phyloP scores from a whole-genome alignment of 2,113 vertebrate species.

The rabbit (Oryctolagus cuniculus) region mOryCun1.1 NC_091442.1:34040001-34040500 shows the following conservation, averaged over 20 bases:
- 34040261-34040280: neutral
- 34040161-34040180: neutral
- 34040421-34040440: neutral
- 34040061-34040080: neutral
- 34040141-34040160: neutral
- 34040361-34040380: slow-evolving; percentile 15
- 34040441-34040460: neutral
- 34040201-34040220: slow-evolving; percentile 44
- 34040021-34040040: neutral
- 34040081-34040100: neutral
- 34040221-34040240: neutral
- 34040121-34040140: neutral
- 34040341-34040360: slow-evolving; percentile 21
- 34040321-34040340: neutral
- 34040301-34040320: slow-evolving; percentile 56
- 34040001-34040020: neutral
- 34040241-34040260: neutral
- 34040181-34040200: neutral
- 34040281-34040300: slow-evolving; percentile 6
- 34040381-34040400: neutral
- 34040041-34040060: slow-evolving; percentile 44
- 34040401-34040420: neutral
- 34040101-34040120: neutral
- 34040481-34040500: neutral
- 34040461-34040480: neutral